Evolutionary conservation across 2,888 invertebrate genomes (phyloP), one percentile per base, ranked within the genome.

Genomic region (Drosophila robusta): DNA sequence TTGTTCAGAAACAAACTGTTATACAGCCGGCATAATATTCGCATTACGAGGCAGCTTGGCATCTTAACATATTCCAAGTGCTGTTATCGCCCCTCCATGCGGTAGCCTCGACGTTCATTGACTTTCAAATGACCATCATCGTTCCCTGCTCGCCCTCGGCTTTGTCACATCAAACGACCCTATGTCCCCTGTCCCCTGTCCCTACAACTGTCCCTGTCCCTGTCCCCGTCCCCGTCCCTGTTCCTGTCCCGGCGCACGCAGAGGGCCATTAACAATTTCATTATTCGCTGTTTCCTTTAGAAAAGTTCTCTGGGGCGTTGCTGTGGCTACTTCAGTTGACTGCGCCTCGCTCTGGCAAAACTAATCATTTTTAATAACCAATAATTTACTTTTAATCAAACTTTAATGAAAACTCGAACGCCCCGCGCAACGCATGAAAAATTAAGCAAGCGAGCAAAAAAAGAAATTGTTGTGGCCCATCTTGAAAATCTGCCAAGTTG

Each of bases 321-420:
- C 73, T 71, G 62, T 52, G 60, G 72, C 63, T 63, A 51, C 77
- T 57, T 45, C 75, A 72, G 50, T 57, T 60, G 58, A 72, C 70
- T 54, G 70, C 63, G 32, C 66, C 50, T 57, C 65, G 63, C 51
- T 77, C 70, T 67, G 46, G 75, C 78, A 62, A 87, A 85, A 88
- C 85, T 88, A 88, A 88, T 85, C 87, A 87, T 80, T 88, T 88
- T 89, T 88, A 89, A 87, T 87, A 88, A 88, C 89, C 80, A 75
- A 83, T 89, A 86, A 87, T 89, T 89, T 86, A 86, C 77, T 87
- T 89, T 88, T 86, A 86, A 87, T 87, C 80, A 89, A 87, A 89
- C 74, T 83, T 88, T 89, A 85, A 87, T 87, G 80, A 78, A 82
- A 87, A 80, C 70, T 76, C 77, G 64, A 39, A 50, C 46, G 68